These are phyloP conservation scores for Labroides dimidiatus DNA, from an alignment of 2,797 vertebrate genomes.

Conservation along the genomic window DNA sequence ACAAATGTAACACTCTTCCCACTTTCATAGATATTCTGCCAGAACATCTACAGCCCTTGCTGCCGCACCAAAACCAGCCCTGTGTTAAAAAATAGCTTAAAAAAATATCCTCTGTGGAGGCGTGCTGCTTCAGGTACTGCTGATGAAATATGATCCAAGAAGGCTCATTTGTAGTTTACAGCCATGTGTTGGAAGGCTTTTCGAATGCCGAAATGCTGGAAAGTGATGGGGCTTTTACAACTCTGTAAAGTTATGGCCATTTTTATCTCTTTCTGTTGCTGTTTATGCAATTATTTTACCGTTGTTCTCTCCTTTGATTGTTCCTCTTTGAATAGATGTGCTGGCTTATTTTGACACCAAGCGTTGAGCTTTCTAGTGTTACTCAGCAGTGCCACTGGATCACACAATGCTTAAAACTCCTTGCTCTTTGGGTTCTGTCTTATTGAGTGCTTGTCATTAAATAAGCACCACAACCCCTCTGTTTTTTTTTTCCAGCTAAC, in stretches of 20 bases:
- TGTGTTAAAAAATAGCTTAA: neutral
- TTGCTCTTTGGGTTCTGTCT: neutral
- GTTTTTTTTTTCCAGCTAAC: neutral
- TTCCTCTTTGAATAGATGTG: neutral
- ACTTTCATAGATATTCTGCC: neutral
- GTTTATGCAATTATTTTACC: neutral
- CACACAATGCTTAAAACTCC: neutral
- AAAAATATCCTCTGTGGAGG: neutral
- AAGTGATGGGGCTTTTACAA: neutral
- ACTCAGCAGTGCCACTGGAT: neutral
- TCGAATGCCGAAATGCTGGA: neutral
- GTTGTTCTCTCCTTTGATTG: neutral
- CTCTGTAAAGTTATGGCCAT: neutral
- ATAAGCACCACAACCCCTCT: neutral
- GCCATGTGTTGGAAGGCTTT: neutral
- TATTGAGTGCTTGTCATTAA: neutral
- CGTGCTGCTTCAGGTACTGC: constrained; percentile 4
- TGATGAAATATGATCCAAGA: neutral
- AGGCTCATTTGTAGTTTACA: neutral
- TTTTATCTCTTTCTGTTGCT: neutral
- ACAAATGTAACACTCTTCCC: constrained; percentile 1
- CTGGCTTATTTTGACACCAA: neutral
- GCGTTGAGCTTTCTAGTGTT: neutral
- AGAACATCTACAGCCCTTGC: neutral
- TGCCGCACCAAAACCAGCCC: neutral